Base-by-base conservation (phyloP, 2,113 vertebrate genomes). In the Cichladusa arquata region DNA sequence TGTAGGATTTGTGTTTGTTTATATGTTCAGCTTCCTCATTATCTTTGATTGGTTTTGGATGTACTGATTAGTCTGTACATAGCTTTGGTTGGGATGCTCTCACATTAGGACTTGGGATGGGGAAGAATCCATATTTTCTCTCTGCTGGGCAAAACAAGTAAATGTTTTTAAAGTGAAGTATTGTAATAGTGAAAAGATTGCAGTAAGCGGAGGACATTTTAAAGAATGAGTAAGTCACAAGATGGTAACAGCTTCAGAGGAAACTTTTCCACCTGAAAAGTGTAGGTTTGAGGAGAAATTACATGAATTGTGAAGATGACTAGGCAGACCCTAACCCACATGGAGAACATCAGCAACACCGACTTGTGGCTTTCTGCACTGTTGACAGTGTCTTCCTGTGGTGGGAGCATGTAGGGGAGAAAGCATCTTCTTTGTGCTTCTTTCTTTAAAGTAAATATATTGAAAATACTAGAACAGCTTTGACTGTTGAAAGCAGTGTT, bases 1-100 rank as follows among this genome's bases (percentile, higher is more conserved):
- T 66, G 51, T 62, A 78, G 81, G 64, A 92, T 95, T 97, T 85
- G 11, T 65, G 19, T 81, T 79, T 91, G 93, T 92, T 97, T 96
- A 74, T 90, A 40, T 66, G n/a, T 86, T 82, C 36, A 33, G 58
- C 60, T 81, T 93, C 76, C 64, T 73, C 44, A 73, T 92, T 83
- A 83, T 91, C 78, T 95, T 88, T 89, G 77, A 93, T 95, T 97
- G 38, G 66, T 34, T 96, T 93, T 40, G 26, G 34, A 45, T 8
- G 1, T 57, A 22, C 71, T 80, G 77, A 57, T 87, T 34, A 91
- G 53, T 67, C 65, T 79, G 50, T 23, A 26, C 29, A 17, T 64
- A 36, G 53, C 51, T 92, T 88, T 66, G 58, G 8, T 19, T 89
- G 84, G 38, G 87, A 73, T 82, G 54, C 67, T 93, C 58, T 91